Percentiles rank a stretch among this genome's conserved stretches.
Evolutionary conservation across 1,140 invertebrate genomes (phyloP).

Genomic region (Bombyx mandarina): DNA sequence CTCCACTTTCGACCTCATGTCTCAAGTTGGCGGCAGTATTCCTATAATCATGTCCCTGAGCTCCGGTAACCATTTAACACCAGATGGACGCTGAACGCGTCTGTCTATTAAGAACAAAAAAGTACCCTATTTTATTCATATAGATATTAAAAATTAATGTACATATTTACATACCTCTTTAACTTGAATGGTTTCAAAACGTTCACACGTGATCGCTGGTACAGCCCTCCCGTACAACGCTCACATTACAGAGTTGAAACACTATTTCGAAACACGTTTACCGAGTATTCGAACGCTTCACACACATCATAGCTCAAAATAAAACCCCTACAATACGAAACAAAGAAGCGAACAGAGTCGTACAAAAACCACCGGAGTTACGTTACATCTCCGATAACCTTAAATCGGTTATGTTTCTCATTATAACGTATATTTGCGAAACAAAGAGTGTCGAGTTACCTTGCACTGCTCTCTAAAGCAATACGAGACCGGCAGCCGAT

Average conservation of each 20-base stretch:
- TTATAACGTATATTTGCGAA: conserved; percentile 56
- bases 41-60: no score
- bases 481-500: conserved; percentile 19
- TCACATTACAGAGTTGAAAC: no score
- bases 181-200: no score
- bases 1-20: no score
- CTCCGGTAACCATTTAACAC: no score
- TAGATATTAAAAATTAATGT: no score
- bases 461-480: conserved; percentile 38
- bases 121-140: no score
- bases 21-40: no score
- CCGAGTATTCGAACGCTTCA: conserved; percentile 2
- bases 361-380: conserved; percentile 39
- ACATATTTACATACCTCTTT: no score
- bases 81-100: no score
- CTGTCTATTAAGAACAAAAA: no score
- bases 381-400: conserved; percentile 46
- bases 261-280: conserved; percentile 2
- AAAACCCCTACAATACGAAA: conserved; percentile 20
- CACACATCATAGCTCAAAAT: conserved; percentile 13
- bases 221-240: background rate
- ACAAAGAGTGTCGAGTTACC: conserved; percentile 50
- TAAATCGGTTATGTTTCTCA: conserved; percentile 57
- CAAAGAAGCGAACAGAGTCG: conserved; percentile 20
- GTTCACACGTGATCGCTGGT: background rate